Percentiles rank a stretch among this genome's conserved stretches.
Conservation (phyloP, 2,888 invertebrate species). For the Cephus spinipes region DNA sequence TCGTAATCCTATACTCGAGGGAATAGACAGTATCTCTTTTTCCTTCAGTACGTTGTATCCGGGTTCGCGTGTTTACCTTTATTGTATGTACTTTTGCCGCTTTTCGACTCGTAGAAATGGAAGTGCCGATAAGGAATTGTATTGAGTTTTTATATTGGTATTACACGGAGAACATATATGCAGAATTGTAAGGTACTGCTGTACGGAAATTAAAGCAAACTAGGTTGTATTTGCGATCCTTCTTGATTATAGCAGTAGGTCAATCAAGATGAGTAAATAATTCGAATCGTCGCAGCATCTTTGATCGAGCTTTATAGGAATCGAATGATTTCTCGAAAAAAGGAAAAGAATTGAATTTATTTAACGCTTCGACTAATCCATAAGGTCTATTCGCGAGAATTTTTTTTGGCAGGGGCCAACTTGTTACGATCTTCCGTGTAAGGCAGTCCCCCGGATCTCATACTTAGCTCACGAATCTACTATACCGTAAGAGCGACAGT, state of each 20-base stretch:
- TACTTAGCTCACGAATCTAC: too few relatives aligned
- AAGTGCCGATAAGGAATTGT: neutral
- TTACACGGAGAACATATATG: neutral
- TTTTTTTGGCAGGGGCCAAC: neutral
- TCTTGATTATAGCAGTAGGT: neutral
- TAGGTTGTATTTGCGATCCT: neutral
- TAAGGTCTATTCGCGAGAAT: neutral
- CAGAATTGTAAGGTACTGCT: neutral
- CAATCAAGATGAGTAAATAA: neutral
- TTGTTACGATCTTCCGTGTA: neutral
- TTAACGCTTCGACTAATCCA: neutral
- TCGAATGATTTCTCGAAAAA: neutral
- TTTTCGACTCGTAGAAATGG: neutral
- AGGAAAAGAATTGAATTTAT: neutral
- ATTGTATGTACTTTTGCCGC: too few relatives aligned
- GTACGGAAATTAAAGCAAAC: neutral
- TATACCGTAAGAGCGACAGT: too few relatives aligned
- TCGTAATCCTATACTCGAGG: neutral
- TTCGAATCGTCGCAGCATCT: neutral
- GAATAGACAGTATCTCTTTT: neutral
- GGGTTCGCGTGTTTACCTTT: too few relatives aligned
- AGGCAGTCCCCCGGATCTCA: too few relatives aligned
- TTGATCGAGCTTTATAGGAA: neutral
- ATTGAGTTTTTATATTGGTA: neutral
- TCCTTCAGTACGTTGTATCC: neutral